Conservation (phyloP, 2,113 vertebrate genomes). For the Leptobrachium leishanense region DNA sequence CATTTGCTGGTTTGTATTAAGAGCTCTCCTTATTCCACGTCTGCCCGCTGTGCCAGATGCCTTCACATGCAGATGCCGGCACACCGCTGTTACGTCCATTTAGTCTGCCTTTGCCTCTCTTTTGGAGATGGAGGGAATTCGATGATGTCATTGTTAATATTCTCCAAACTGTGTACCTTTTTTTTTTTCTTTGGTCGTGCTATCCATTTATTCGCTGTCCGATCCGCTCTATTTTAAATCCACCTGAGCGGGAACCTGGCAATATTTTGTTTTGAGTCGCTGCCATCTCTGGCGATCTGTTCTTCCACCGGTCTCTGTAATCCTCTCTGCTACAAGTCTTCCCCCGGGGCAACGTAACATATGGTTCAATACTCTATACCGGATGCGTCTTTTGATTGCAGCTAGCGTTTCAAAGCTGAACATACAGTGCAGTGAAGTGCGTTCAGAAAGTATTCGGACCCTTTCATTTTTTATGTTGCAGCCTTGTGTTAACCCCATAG, state of each 20-base stretch:
- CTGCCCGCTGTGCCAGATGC: not conserved
- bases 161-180: not conserved
- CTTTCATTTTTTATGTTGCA: too few species aligned
- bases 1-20: too few species aligned
- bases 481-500: too few species aligned
- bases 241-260: not conserved
- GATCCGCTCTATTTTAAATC: not conserved
- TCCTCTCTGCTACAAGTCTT: not conserved
- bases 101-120: not conserved
- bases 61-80: not conserved
- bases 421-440: too few species aligned
- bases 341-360: slow-evolving; percentile 22
- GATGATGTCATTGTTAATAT: not conserved
- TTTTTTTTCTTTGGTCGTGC: not conserved
- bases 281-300: not conserved
- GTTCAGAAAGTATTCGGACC: too few species aligned
- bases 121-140: not conserved
- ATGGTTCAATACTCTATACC: slow-evolving; percentile 2
- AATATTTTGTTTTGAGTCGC: not conserved
- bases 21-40: not conserved
- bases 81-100: not conserved
- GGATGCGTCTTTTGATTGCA: not conserved
- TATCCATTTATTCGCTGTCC: not conserved
- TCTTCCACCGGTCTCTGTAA: not conserved
- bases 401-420: too few species aligned